Base-by-base conservation (phyloP, 1,140 invertebrate species). In the Cheumatopsyche charites region DNA sequence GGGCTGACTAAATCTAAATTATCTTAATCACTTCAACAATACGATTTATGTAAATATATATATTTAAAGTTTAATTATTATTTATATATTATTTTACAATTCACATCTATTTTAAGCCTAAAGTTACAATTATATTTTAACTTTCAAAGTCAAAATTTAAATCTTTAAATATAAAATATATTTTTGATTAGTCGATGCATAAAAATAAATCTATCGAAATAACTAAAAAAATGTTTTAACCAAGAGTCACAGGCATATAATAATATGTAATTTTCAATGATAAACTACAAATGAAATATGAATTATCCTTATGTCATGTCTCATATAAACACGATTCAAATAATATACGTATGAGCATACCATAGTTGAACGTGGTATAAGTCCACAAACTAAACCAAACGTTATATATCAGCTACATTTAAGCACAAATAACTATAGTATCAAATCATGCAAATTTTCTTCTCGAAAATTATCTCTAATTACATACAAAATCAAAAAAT, bases 381-480 rank as follows among this genome's bases (percentile, higher is more conserved):
- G 7, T 45, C 47, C 47, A 58, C 55, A 58, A n/a, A 58, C 55
- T 58, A 58, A 58, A 25, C 25, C 11, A 21, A 21, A n/a, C n/a
- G n/a, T 58, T 12, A 25, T 58, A 17, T 21, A 36, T 36, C 23
- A 25, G 19, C 55, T 58, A 58, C 55, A 23, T 13, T 58, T 58
- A 58, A 58, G 55, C 55, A 58, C 55, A 58, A 58, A 23, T 58
- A 25, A 25, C 55, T 58, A 58, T 58, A 19, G 11, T 58, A 25
- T 19, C 17, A 58, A 58, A 58, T 23, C 55, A 58, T 58, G 55
- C 55, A 58, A n/a, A 13, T 58, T 58, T 58, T 23, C 21, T 58
- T 23, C 9, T 58, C n/a, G n/a, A 58, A 26, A 25, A 9, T 23
- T 58, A 1, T 58, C 23, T 9, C 55, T 58, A 58, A 25, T 58